Evolutionary conservation across 2,113 vertebrate genomes (phyloP).

Genomic region (Cnemophilus loriae): DNA sequence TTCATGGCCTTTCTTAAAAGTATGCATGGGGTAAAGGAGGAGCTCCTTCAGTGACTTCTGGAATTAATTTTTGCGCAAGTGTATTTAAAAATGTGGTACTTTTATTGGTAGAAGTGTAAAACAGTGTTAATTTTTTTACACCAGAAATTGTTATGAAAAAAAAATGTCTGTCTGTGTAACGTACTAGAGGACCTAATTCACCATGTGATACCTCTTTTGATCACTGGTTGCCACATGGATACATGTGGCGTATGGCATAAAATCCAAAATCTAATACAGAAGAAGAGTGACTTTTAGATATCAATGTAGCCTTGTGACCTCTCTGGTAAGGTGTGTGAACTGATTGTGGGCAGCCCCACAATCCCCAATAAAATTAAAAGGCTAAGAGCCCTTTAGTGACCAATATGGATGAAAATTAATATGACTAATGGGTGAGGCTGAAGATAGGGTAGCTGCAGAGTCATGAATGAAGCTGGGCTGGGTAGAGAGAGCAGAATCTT

Average conservation of each 20-base stretch:
- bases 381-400: background rate
- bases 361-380: background rate
- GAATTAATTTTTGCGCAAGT: background rate
- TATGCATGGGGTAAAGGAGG: background rate
- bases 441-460: background rate
- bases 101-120: background rate
- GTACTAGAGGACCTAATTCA: background rate
- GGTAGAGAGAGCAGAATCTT: background rate
- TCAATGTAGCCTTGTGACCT: background rate
- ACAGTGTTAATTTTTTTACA: background rate
- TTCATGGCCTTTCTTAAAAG: background rate
- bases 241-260: background rate
- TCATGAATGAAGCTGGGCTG: background rate
- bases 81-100: background rate
- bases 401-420: background rate
- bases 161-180: background rate
- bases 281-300: background rate
- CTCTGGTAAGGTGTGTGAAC: background rate
- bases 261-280: background rate
- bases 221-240: background rate
- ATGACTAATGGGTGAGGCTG: background rate
- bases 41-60: background rate
- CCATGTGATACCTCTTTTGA: background rate
- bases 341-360: background rate
- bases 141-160: background rate